Percentiles rank a stretch among this genome's conserved stretches.
Evolutionary conservation across 2,888 invertebrate species (phyloP).

Genomic region (Scaptomyza polygonia): DNA sequence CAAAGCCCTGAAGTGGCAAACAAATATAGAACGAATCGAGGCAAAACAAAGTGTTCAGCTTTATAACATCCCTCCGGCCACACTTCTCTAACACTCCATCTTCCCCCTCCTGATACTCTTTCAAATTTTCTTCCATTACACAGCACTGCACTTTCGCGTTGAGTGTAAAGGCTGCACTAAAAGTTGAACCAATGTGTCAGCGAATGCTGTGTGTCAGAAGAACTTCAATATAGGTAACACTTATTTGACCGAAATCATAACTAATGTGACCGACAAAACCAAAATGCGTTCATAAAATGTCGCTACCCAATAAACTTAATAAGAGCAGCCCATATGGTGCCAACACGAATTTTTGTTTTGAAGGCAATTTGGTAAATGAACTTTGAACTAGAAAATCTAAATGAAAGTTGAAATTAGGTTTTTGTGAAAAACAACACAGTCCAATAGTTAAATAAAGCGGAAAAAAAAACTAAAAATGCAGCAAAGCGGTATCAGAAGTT

Average conservation of each 20-base stretch:
- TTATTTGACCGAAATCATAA: constrained; percentile 61
- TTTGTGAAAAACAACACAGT: too few relatives aligned
- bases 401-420: too few relatives aligned
- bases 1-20: constrained; percentile 39
- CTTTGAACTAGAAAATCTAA: not conserved
- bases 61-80: not conserved
- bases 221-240: constrained; percentile 49
- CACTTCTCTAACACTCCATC: not conserved
- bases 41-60: constrained; percentile 34
- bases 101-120: not conserved
- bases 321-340: not conserved
- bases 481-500: too few relatives aligned
- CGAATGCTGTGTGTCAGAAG: constrained; percentile 54
- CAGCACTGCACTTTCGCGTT: constrained; percentile 29
- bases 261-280: constrained; percentile 50
- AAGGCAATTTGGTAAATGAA: not conserved
- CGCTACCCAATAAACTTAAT: too few relatives aligned
- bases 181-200: constrained; percentile 24
- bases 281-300: too few relatives aligned
- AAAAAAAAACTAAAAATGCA: too few relatives aligned
- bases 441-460: too few relatives aligned
- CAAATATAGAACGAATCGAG: constrained; percentile 36
- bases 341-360: not conserved
- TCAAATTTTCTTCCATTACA: not conserved
- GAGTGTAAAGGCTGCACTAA: constrained; percentile 15